A percentile compares a stretch with the other conserved stretches of the same genome.
phyloP scores from a whole-genome alignment of 2,888 invertebrate species.

The Hirudinaria manillensis region DNA sequence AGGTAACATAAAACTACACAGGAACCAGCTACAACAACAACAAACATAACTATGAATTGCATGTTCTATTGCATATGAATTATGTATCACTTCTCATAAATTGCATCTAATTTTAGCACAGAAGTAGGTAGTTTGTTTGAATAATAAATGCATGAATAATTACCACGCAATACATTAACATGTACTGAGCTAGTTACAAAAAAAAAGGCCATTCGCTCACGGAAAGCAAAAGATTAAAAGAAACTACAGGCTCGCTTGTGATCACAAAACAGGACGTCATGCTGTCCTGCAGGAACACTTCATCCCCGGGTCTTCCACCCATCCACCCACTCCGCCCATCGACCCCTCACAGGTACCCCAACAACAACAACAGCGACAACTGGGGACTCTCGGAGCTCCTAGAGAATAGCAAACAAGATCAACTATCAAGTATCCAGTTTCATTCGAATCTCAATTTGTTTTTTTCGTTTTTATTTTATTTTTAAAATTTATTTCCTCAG shows the following conservation, averaged over 20 bases:
- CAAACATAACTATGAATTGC: no score
- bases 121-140: not conserved
- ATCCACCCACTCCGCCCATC: constrained; percentile 21
- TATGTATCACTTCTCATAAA: no score
- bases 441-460: not conserved
- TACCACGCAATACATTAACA: not conserved
- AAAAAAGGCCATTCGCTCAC: not conserved
- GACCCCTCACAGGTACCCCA: not conserved
- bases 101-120: no score
- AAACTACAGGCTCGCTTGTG: not conserved
- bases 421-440: constrained; percentile 7
- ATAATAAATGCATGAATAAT: not conserved
- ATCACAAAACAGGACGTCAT: constrained; percentile 23
- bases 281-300: constrained; percentile 29
- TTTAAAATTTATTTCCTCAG: no score
- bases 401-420: constrained; percentile 26
- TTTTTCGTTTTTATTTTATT: no score
- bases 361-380: constrained; percentile 16
- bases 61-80: no score
- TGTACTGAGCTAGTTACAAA: not conserved
- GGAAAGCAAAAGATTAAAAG: not conserved
- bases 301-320: constrained; percentile 19
- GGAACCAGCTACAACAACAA: no score
- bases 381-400: constrained; percentile 24
- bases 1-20: constrained; percentile 43